Conservation (phyloP, 2,113 vertebrate genomes). For the Pachyramphus minor region DNA sequence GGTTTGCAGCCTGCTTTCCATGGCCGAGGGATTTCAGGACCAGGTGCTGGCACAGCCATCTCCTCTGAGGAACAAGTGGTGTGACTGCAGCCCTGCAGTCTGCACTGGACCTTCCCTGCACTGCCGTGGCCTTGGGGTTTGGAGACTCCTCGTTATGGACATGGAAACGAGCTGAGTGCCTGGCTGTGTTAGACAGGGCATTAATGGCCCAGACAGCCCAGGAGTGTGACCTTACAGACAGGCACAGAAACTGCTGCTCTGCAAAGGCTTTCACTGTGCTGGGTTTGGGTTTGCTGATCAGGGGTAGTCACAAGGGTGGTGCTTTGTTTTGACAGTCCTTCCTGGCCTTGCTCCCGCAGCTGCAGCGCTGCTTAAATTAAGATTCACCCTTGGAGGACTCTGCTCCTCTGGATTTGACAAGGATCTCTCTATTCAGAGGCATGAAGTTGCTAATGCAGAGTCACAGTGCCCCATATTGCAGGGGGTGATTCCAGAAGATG, state of each 20-base stretch:
- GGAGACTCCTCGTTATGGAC: not conserved
- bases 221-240: not conserved
- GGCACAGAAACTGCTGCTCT: not conserved
- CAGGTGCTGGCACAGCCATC: not conserved
- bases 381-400: not conserved
- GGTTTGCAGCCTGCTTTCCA: not conserved
- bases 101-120: not conserved
- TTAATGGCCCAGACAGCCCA: not conserved
- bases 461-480: not conserved
- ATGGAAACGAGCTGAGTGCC: not conserved
- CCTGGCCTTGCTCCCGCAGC: not conserved
- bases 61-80: not conserved
- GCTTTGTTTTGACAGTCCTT: not conserved
- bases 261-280: accelerated
- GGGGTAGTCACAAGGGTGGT: not conserved
- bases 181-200: accelerated
- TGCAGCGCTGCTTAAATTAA: not conserved
- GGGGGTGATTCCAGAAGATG: not conserved
- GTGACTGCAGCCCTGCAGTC: not conserved
- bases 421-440: not conserved
- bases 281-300: not conserved
- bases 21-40: accelerated
- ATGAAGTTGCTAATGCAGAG: accelerated
- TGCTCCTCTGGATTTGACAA: not conserved
- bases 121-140: not conserved